Evolutionary conservation across 2,113 vertebrate species (phyloP).

Genomic region (Arizona elegans): DNA sequence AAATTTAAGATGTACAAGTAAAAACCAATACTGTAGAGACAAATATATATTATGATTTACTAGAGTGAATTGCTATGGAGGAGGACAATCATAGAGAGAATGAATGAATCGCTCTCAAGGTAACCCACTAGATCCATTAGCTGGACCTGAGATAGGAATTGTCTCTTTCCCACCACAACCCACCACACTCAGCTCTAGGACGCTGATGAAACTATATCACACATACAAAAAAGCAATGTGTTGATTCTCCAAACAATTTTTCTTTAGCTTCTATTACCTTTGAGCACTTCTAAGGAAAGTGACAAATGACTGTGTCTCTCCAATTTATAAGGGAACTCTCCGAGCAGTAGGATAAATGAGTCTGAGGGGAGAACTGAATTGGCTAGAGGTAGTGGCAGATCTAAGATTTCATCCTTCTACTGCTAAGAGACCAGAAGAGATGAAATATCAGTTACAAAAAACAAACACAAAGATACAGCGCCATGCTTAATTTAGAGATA

Average conservation of each 20-base stretch:
- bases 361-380: neutral
- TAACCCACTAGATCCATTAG: conserved; percentile 3
- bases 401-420: neutral
- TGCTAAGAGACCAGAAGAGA: neutral
- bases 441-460: neutral
- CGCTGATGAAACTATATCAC: neutral
- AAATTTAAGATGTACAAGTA: conserved; percentile 28
- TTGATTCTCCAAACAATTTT: neutral
- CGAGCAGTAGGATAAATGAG: neutral
- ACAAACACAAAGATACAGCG: neutral
- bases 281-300: neutral
- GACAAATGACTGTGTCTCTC: neutral
- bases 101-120: conserved; percentile 25
- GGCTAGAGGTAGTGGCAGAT: neutral
- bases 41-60: conserved; percentile 18
- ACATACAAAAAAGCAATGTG: neutral
- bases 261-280: conserved; percentile 12
- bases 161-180: neutral
- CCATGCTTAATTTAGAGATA: neutral
- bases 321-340: neutral
- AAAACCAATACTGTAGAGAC: neutral
- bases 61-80: neutral
- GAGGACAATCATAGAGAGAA: neutral
- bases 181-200: neutral
- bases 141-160: neutral